Conservation (phyloP, 1,140 invertebrate species). For the Euglossa dilemma region DNA sequence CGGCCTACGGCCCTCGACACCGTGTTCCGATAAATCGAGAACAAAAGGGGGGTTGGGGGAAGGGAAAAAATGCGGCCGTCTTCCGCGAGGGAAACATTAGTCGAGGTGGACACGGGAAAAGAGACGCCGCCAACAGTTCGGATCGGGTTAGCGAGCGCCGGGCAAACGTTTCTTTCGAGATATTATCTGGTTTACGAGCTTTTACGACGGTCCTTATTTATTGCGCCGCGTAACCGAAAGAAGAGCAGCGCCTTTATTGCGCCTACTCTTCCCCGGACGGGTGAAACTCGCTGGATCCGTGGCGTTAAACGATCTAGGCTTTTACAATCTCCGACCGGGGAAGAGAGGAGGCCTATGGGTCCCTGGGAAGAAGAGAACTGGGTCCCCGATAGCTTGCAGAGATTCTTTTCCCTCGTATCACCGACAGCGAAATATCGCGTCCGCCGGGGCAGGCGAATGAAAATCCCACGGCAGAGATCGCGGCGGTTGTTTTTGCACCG, state of each 20-base stretch:
- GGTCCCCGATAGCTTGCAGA: too few species aligned
- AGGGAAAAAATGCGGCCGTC: slow-evolving; percentile 52
- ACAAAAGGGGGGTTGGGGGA: slow-evolving; percentile 29
- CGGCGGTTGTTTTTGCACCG: slow-evolving; percentile 37
- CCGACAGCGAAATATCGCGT: too few species aligned
- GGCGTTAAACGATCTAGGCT: background rate
- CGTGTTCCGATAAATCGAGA: slow-evolving; percentile 66
- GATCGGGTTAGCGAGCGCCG: slow-evolving; percentile 39
- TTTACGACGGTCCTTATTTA: slow-evolving; percentile 75
- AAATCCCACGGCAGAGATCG: too few species aligned
- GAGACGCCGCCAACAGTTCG: slow-evolving; percentile 43
- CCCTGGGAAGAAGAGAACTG: too few species aligned
- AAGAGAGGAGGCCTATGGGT: background rate
- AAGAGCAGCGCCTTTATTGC: slow-evolving; percentile 56
- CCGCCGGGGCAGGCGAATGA: too few species aligned
- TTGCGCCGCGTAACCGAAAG: slow-evolving; percentile 50
- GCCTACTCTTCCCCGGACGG: background rate
- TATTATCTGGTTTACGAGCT: slow-evolving; percentile 71
- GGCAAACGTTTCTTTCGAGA: slow-evolving; percentile 61
- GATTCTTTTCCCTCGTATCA: too few species aligned
- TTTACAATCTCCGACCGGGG: background rate
- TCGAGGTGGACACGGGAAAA: slow-evolving; percentile 34
- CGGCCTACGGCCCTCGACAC: slow-evolving; percentile 58
- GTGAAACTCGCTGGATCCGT: background rate
- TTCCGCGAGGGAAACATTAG: slow-evolving; percentile 62